phyloP scores from a whole-genome alignment of 1,140 invertebrate genomes.

The Diprion similis region DNA sequence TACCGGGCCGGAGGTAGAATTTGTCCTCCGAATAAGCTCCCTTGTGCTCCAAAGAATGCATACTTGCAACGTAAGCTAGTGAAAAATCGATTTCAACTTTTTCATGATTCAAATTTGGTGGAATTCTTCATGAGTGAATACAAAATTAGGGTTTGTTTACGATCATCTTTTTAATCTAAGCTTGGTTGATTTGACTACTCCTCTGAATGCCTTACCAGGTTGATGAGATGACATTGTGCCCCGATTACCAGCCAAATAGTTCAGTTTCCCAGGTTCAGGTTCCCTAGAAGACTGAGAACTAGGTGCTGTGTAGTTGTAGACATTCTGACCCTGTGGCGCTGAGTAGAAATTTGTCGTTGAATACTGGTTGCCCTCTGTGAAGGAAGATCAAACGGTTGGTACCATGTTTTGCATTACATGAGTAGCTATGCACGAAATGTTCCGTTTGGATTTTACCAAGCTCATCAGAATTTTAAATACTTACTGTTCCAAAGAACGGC shows the following conservation, averaged over 20 bases:
- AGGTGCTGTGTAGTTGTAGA: conserved; percentile 51
- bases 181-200: conserved; percentile 6
- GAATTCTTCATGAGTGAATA: too few relatives aligned
- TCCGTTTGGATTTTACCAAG: too few relatives aligned
- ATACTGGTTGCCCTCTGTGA: conserved; percentile 51
- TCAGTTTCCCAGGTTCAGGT: conserved; percentile 49
- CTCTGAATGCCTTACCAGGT: conserved; percentile 33
- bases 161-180: not conserved
- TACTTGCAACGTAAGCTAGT: conserved; percentile 50
- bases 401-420: conserved; percentile 7
- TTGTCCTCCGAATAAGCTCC: conserved; percentile 55
- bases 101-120: not conserved
- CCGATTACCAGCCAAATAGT: conserved; percentile 49
- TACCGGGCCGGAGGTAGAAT: conserved; percentile 57
- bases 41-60: conserved; percentile 52
- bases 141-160: not conserved
- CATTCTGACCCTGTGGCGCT: conserved; percentile 44
- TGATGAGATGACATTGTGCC: conserved; percentile 47
- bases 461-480: conserved; percentile 46
- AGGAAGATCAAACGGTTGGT: conserved; percentile 16
- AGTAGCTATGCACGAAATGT: not conserved
- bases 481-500: conserved; percentile 85
- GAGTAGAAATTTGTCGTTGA: conserved; percentile 53
- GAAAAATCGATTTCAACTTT: not conserved
- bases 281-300: conserved; percentile 51